Conservation (phyloP, 2,888 invertebrate species). For the Salpingus planirostris region DNA sequence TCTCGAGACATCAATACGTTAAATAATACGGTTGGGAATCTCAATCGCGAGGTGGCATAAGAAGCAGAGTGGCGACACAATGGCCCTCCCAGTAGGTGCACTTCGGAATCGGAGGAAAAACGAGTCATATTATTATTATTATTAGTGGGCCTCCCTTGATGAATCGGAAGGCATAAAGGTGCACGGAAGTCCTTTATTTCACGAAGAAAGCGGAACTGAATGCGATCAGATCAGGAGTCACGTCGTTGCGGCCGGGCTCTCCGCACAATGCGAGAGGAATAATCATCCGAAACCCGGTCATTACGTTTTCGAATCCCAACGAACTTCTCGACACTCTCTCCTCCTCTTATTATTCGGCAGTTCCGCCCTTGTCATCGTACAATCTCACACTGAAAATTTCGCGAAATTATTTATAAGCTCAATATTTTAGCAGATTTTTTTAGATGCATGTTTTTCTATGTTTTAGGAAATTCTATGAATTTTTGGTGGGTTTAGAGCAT, state of each 20-base stretch:
- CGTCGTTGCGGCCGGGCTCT: slow-evolving; percentile 35
- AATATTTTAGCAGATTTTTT: too few relatives aligned
- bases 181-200: slow-evolving; percentile 40
- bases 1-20: slow-evolving; percentile 38
- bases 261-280: slow-evolving; percentile 21
- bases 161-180: slow-evolving; percentile 37
- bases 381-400: too few relatives aligned
- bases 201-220: slow-evolving; percentile 36
- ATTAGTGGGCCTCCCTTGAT: slow-evolving; percentile 39
- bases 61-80: slow-evolving; percentile 24
- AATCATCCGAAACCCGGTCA: slow-evolving; percentile 33
- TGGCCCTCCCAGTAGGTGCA: slow-evolving; percentile 33
- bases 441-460: too few relatives aligned
- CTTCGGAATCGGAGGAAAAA: slow-evolving; percentile 32
- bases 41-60: slow-evolving; percentile 12
- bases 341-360: too few relatives aligned
- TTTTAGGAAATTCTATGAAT: too few relatives aligned
- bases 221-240: slow-evolving; percentile 38
- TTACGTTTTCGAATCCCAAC: too few relatives aligned
- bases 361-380: too few relatives aligned
- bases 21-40: slow-evolving; percentile 25
- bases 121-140: slow-evolving; percentile 35
- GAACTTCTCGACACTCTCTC: too few relatives aligned
- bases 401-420: too few relatives aligned
- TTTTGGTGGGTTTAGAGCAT: too few relatives aligned